These are phyloP conservation scores for Augiades crinisus DNA, from an alignment of 2,888 invertebrate species.

Conservation along the genomic window DNA sequence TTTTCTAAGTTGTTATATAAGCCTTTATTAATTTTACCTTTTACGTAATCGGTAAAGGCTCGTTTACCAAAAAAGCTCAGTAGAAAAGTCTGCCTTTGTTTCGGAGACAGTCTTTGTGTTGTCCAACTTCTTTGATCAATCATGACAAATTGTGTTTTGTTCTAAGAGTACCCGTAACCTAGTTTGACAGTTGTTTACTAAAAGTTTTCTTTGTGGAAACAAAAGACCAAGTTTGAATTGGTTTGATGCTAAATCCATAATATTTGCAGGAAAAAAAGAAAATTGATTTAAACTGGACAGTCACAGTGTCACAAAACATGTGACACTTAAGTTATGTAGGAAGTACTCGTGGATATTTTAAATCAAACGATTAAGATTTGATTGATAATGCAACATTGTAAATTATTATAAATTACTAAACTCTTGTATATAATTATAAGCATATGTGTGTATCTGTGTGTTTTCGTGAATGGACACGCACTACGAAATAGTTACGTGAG, in stretches of 20 bases:
- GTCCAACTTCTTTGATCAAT: constrained; percentile 73
- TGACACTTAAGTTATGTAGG: no score
- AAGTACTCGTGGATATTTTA: no score
- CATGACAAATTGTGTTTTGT: constrained; percentile 76
- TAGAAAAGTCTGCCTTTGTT: constrained; percentile 53
- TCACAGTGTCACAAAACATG: neutral
- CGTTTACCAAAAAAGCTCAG: constrained; percentile 30
- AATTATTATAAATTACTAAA: no score
- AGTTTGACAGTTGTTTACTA: constrained; percentile 63
- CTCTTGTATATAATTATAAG: no score
- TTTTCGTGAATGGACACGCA: no score
- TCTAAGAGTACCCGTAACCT: constrained; percentile 60
- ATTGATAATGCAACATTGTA: no score
- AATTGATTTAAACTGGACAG: constrained; percentile 24
- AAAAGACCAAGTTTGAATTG: constrained; percentile 57
- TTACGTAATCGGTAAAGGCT: constrained; percentile 21
- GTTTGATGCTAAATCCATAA: constrained; percentile 44
- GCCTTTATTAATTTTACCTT: constrained; percentile 21
- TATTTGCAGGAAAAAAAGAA: constrained; percentile 27
- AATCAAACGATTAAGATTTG: no score
- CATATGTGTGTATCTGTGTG: no score
- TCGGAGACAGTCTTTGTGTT: constrained; percentile 56
- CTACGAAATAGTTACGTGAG: no score
- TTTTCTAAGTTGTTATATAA: no score
- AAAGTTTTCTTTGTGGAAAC: constrained; percentile 57